Evolutionary conservation across 2,113 vertebrate species (phyloP), one percentile per base, ranked within the genome.

Genomic region (Poecilia latipinna): DNA sequence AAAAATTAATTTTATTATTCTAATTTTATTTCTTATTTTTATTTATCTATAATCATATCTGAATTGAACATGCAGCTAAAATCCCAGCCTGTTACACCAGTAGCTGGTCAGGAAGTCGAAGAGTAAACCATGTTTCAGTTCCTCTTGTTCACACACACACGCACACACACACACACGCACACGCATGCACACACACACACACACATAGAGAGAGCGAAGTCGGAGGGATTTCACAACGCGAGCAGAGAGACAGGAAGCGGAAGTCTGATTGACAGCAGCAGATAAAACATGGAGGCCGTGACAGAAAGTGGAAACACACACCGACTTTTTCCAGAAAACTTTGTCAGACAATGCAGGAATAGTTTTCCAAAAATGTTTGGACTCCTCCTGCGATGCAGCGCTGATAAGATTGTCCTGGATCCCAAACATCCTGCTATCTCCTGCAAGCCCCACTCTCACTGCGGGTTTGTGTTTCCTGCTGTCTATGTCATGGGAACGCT

Each of bases 321-420:
- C 35, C 35, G 8, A 37, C 10, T 2, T 37, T 37, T 37, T 12
- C 35, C 35, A 37, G 35, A 37, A 35, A 37, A 37, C 35, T 73
- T 44, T 54, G 13, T 11, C 44, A 19, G 44, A 80, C 85, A 73
- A 60, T 6, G 35, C 35, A 73, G 76, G 44, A 61, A 63, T 31
- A 28, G 57, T 26, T 60, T 39, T 31, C 44, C 39, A 17, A 3
- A 39, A 63, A 74, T 74, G 68, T 87, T 79, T 86, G 74, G 69
- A 74, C 3, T 44, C 48, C 44, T 72, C 22, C 22, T 7, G 5
- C 0, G 88, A 91, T 82, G 80, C n/a, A n/a, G 74, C 44, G 37
- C n/a, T 63, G 89, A 90, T 86, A 87, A 33, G 3, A 89, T 83
- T 88, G 87, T 91, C 66, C 51, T 28, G 57, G 67, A 7, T 69